These are phyloP conservation scores for Watsonalla binaria DNA, from an alignment of 2,888 invertebrate species.

Conservation along the genomic window DNA sequence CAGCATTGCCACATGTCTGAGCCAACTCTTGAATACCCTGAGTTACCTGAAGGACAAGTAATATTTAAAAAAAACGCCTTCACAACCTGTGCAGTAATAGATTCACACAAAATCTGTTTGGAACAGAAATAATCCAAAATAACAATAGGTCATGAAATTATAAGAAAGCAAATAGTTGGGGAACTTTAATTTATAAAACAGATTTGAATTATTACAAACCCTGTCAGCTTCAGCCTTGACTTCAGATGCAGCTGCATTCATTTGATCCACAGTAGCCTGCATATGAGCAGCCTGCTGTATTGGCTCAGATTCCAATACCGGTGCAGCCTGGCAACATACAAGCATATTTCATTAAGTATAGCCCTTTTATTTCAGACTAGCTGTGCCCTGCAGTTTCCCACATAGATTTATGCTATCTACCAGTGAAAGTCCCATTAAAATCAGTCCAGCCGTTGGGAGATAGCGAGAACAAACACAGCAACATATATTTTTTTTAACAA, in stretches of 20 bases:
- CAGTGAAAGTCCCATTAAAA: too few relatives aligned
- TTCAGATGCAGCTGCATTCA: conserved; percentile 58
- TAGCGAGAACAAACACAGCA: too few relatives aligned
- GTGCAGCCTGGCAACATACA: conserved; percentile 41
- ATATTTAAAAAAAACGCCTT: too few relatives aligned
- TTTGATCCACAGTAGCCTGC: conserved; percentile 55
- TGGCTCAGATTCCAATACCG: conserved; percentile 65
- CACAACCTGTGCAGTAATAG: too few relatives aligned
- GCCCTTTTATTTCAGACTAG: too few relatives aligned
- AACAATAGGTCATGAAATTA: not conserved
- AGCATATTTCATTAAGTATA: not conserved
- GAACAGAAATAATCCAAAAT: too few relatives aligned
- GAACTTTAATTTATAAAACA: not conserved
- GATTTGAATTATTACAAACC: conserved; percentile 33
- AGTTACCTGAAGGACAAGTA: conserved; percentile 41
- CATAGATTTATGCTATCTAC: too few relatives aligned
- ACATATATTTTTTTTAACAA: too few relatives aligned
- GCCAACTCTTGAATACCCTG: conserved; percentile 65
- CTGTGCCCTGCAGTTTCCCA: too few relatives aligned
- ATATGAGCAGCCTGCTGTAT: conserved; percentile 65
- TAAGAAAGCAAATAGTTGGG: too few relatives aligned
- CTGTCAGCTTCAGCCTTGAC: conserved; percentile 57
- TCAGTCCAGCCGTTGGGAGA: too few relatives aligned
- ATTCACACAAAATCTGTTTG: too few relatives aligned
- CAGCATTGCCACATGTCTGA: conserved; percentile 65